Evolutionary conservation across 2,113 vertebrate species (phyloP).

Genomic region (Cavia porcellus): DNA sequence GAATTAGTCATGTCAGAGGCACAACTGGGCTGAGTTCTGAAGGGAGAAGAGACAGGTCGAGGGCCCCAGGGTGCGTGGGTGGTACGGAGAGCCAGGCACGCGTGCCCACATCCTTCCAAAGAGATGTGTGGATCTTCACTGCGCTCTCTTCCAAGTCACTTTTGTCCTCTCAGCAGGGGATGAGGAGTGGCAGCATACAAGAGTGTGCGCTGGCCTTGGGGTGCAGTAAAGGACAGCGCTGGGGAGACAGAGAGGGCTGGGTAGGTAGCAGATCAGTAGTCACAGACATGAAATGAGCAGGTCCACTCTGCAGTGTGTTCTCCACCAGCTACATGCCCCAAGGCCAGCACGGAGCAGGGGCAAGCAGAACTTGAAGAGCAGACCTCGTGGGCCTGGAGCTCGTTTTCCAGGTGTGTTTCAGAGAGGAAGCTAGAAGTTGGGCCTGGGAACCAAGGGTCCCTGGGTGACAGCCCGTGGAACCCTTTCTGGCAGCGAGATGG

Average conservation of each 20-base stretch:
- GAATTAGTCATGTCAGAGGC: not conserved
- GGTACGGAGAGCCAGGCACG: accelerated
- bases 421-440: not conserved
- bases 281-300: too few species aligned
- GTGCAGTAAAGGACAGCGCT: not conserved
- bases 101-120: too few species aligned
- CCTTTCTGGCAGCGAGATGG: not conserved
- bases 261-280: not conserved
- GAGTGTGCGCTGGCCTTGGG: not conserved
- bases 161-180: not conserved
- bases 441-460: not conserved
- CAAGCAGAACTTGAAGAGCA: not conserved
- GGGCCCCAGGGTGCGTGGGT: not conserved
- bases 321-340: not conserved
- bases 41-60: not conserved
- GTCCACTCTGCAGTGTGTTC: too few species aligned
- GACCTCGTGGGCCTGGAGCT: not conserved
- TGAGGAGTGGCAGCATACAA: not conserved
- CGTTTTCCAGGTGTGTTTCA: not conserved
- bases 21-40: not conserved
- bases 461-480: not conserved
- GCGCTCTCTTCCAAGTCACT: not conserved
- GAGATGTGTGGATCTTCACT: not conserved
- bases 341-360: not conserved
- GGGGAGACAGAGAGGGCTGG: not conserved